Conservation (phyloP, 2,113 vertebrate species). For the Ancistrus triradiatus region DNA sequence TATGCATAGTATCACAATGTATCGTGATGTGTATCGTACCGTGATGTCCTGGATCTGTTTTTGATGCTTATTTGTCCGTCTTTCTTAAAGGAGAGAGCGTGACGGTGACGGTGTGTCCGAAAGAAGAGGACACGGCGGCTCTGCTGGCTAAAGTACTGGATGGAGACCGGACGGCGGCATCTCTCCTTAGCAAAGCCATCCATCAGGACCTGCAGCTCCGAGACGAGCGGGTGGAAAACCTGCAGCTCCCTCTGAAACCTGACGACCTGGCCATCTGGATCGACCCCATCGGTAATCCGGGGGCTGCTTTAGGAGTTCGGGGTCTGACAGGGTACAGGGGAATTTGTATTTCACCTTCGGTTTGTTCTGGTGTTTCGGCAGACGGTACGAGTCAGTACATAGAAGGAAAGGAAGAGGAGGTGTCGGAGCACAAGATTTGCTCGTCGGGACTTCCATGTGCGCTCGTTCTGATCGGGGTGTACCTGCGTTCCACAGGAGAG, state of each 20-base stretch:
- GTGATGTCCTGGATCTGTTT: too few species aligned
- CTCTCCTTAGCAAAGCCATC: conserved; percentile 64
- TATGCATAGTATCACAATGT: too few species aligned
- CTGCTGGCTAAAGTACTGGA: conserved; percentile 65
- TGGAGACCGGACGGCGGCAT: conserved; percentile 54
- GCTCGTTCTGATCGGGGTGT: conserved; percentile 77
- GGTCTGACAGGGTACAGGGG: too few species aligned
- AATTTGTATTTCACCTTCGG: too few species aligned
- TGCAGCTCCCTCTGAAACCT: conserved; percentile 55
- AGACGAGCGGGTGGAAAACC: conserved; percentile 46
- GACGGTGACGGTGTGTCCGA: conserved; percentile 64
- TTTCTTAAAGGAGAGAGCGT: conserved; percentile 68
- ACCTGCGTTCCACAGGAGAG: conserved; percentile 62
- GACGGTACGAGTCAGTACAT: conserved; percentile 75
- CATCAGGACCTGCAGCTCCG: conserved; percentile 58
- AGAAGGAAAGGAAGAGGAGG: conserved; percentile 59
- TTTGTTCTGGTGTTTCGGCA: conserved; percentile 36
- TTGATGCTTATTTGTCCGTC: background rate
- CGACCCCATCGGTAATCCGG: conserved; percentile 69
- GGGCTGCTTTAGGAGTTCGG: too few species aligned
- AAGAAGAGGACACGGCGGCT: conserved; percentile 54
- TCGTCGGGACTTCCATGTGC: conserved; percentile 70
- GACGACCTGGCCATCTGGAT: conserved; percentile 71
- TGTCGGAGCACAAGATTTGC: conserved; percentile 55
- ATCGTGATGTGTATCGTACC: too few species aligned